A percentile compares a stretch with the other conserved stretches of the same genome.
These are phyloP conservation scores for Callyntrura guangdongensis DNA, from an alignment of 2,888 invertebrate genomes.

Conservation along the genomic window DNA sequence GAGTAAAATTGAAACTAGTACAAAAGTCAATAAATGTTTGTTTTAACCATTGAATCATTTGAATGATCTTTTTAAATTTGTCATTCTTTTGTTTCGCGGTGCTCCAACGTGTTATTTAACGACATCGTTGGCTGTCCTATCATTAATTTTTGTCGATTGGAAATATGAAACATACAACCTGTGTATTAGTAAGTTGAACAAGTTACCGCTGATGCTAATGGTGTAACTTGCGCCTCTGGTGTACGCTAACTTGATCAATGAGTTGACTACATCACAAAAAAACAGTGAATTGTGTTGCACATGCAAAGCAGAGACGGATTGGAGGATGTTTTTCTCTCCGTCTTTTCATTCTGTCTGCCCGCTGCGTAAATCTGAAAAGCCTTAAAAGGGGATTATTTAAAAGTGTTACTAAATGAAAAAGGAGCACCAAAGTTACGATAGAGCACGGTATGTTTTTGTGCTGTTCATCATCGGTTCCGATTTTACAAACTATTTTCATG, in stretches of 20 bases:
- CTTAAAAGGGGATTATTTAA: conserved; percentile 55
- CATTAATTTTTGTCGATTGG: background rate
- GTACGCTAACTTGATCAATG: conserved; percentile 65
- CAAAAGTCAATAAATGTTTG: no score
- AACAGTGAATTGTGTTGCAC: conserved; percentile 24
- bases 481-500: conserved; percentile 69
- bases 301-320: background rate
- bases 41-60: conserved; percentile 6
- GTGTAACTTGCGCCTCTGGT: conserved; percentile 62
- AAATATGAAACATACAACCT: conserved; percentile 14
- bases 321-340: conserved; percentile 5
- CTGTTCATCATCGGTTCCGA: conserved; percentile 36
- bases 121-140: background rate
- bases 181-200: conserved; percentile 31
- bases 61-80: conserved; percentile 27
- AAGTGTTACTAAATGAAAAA: conserved; percentile 37
- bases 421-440: background rate
- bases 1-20: no score
- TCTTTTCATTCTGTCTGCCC: conserved; percentile 3
- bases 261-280: conserved; percentile 23
- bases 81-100: background rate
- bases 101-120: conserved; percentile 1
- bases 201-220: conserved; percentile 47
- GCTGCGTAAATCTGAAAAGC: conserved; percentile 21
- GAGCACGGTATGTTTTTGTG: conserved; percentile 35